phyloP scores from a whole-genome alignment of 2,888 invertebrate genomes.

The Stomorhina lunata region DNA sequence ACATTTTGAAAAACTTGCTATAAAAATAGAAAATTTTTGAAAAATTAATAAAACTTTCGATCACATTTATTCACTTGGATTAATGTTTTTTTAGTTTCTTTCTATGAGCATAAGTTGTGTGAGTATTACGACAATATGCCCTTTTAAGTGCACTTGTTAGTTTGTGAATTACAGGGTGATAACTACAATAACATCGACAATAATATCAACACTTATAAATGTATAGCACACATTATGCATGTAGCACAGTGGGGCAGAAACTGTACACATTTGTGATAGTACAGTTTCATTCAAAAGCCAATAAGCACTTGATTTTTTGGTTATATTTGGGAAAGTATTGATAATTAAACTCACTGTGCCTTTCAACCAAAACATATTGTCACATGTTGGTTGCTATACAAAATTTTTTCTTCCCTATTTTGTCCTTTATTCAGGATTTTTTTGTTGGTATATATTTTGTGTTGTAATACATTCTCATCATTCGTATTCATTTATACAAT shows the following conservation, averaged over 20 bases:
- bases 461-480: conserved; percentile 45
- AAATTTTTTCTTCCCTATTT: background rate
- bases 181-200: conserved; percentile 42
- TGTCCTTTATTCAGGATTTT: background rate
- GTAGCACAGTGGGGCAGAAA: background rate
- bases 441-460: conserved; percentile 4
- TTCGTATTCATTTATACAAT: conserved; percentile 43
- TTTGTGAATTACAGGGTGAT: conserved; percentile 55
- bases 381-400: conserved; percentile 5
- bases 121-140: conserved; percentile 45
- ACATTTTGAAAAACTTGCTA: too few species aligned
- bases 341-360: too few species aligned
- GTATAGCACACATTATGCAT: background rate
- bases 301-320: too few species aligned
- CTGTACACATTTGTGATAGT: too few species aligned
- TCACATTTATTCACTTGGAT: too few species aligned
- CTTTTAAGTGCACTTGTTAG: conserved; percentile 62
- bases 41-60: too few species aligned
- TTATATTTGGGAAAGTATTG: too few species aligned
- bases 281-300: too few species aligned
- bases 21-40: too few species aligned
- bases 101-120: conserved; percentile 22
- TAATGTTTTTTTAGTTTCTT: background rate
- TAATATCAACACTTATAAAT: conserved; percentile 20
- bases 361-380: background rate